These are phyloP conservation scores for Mesoligia furuncula DNA, from an alignment of 2,888 invertebrate species.

Conservation along the genomic window DNA sequence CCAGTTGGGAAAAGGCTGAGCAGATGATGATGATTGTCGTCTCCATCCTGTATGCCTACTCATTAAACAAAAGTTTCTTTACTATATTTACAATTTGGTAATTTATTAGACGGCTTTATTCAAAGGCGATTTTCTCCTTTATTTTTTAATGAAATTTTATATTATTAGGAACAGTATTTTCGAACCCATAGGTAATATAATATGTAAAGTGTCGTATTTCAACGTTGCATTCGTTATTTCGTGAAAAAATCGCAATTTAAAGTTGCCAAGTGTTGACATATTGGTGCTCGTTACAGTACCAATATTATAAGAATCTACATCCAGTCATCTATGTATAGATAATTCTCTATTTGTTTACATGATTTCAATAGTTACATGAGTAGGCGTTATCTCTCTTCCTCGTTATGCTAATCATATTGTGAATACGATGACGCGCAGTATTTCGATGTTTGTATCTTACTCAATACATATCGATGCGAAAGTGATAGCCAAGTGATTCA, in stretches of 20 bases:
- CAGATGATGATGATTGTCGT: neutral
- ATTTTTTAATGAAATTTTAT: too few relatives aligned
- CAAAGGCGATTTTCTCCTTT: too few relatives aligned
- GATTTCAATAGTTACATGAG: constrained; percentile 53
- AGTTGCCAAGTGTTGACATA: too few relatives aligned
- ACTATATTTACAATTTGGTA: neutral
- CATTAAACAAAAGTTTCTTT: neutral
- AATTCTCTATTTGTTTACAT: constrained; percentile 21
- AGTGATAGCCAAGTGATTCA: constrained; percentile 77
- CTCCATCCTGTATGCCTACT: neutral
- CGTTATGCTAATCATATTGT: constrained; percentile 76
- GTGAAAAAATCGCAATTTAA: too few relatives aligned
- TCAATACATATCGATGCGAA: constrained; percentile 72
- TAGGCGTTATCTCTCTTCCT: constrained; percentile 71
- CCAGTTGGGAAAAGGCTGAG: neutral
- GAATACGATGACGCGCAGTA: constrained; percentile 74
- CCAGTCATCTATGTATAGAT: neutral
- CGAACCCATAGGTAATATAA: too few relatives aligned
- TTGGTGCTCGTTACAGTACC: too few relatives aligned
- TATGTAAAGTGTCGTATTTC: too few relatives aligned
- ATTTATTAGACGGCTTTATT: neutral
- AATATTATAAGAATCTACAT: neutral
- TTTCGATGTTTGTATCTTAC: constrained; percentile 62
- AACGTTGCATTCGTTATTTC: too few relatives aligned
- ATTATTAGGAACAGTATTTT: too few relatives aligned